Evolutionary conservation across 2,113 vertebrate species (phyloP), one percentile per base, ranked within the genome.

Genomic region (Dromas ardeola): DNA sequence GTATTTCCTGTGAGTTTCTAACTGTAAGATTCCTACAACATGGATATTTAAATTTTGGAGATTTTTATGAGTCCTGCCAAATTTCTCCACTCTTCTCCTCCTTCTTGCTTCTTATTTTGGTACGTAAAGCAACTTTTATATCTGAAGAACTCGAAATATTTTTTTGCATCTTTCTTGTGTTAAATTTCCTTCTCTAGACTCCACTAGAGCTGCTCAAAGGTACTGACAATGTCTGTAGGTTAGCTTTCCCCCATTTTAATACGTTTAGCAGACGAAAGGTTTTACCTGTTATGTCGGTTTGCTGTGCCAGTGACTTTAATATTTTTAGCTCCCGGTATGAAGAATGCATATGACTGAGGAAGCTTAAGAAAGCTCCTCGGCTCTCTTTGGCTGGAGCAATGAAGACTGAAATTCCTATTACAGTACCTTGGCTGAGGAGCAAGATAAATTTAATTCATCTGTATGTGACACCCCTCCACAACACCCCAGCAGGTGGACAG

Each of bases 201-300:
- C 26, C 40, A 34, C 26, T 42, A 69, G 30, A 77, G 8, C 47
- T 82, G 30, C 36, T 88, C 13, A 77, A 85, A 91, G 3, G 6
- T 92, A 76, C 52, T 73, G 52, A 86, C 43, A 50, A 42, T 50
- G 61, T 66, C 79, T 86, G 85, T 70, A 92, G 47, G 55, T 83
- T 15, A 88, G 42, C 26, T 94, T 94, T 77, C 50, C 29, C 13
- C 34, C 42, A 69, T 65, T 83, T 93, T 94, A 93, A 94, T 78
- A 53, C 12, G 6, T 90, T 93, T 90, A 92, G 15, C 95, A 95
- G 82, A 86, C 62, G 20, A 66, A 62, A 90, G 19, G 3, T 50
- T 92, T 94, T 66, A 86, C 45, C 62, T 94, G 67, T 81, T 90
- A 52, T 66, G 55, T 70, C 63, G 83, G 13, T 73, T 86, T 81